Evolutionary conservation across 2,113 vertebrate genomes (phyloP).

Genomic region (Pelecanus crispus): DNA sequence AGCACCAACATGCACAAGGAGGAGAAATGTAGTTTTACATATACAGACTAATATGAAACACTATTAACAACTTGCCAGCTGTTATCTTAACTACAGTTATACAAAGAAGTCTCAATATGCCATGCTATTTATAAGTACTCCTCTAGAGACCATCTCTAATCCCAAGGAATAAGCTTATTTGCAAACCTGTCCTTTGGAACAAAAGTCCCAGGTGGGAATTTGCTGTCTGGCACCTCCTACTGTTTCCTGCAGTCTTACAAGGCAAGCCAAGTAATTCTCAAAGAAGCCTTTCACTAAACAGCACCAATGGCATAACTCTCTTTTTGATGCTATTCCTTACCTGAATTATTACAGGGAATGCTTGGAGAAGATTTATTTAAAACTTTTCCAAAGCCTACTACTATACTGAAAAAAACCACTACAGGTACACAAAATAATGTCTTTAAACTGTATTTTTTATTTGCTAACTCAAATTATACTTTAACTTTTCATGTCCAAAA

Average conservation of each 20-base stretch:
- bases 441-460: not conserved
- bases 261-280: not conserved
- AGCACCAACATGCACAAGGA: not conserved
- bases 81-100: not conserved
- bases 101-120: not conserved
- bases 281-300: not conserved
- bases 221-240: not conserved
- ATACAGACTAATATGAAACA: not conserved
- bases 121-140: not conserved
- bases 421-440: not conserved
- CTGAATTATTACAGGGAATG: not conserved
- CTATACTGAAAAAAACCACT: not conserved
- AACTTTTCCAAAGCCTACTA: not conserved
- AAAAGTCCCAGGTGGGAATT: not conserved
- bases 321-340: not conserved
- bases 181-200: not conserved
- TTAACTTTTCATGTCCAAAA: not conserved
- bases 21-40: not conserved
- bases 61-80: not conserved
- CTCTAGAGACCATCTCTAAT: not conserved
- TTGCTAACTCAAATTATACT: not conserved
- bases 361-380: not conserved
- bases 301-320: not conserved
- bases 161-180: constrained; percentile 2
- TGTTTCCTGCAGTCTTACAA: not conserved